Conservation (phyloP, 1,140 invertebrate species). For the Zeugodacus cucurbitae region DNA sequence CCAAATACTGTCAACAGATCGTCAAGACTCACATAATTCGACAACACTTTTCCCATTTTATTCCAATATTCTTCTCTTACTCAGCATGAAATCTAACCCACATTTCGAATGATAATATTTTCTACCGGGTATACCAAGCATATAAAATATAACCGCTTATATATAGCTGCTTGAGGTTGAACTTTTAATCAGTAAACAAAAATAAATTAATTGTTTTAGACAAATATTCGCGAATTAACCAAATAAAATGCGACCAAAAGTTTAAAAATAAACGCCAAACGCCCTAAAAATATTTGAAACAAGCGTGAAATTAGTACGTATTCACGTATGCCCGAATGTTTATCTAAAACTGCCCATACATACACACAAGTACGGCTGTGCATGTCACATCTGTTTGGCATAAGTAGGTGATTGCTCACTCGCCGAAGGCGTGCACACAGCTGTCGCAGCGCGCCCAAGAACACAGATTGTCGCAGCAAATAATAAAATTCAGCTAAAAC, state of each 20-base stretch:
- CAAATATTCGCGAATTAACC: background rate
- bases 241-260: background rate
- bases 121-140: background rate
- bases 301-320: background rate
- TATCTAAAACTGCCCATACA: no score
- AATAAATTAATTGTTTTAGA: background rate
- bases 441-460: background rate
- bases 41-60: no score
- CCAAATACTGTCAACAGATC: no score
- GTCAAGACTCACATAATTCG: no score
- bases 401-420: background rate
- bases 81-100: no score
- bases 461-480: background rate
- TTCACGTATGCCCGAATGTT: background rate
- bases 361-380: background rate
- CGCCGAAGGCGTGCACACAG: background rate
- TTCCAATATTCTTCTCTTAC: no score
- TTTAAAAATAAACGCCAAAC: background rate
- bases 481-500: background rate
- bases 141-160: background rate
- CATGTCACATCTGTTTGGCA: background rate
- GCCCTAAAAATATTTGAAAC: background rate
- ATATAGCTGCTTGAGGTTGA: background rate
- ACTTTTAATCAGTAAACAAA: background rate
- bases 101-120: background rate